Percentiles rank a stretch among this genome's conserved stretches.
phyloP scores from a whole-genome alignment of 2,888 invertebrate genomes.

The Tortricodes alternella region DNA sequence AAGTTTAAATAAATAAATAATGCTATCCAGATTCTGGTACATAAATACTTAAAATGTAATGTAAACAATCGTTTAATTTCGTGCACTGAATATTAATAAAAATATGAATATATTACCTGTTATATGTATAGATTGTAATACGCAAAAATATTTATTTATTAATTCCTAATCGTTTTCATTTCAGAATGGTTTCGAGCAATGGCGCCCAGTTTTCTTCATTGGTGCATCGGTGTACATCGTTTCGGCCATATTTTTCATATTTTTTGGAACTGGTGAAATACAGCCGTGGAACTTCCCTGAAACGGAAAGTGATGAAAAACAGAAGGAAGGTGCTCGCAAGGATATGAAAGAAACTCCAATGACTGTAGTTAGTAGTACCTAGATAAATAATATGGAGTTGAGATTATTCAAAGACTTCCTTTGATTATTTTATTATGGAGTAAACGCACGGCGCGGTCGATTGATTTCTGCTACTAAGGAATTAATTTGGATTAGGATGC shows the following conservation, averaged over 20 bases:
- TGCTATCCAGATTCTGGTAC: too few relatives aligned
- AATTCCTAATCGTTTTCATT: constrained; percentile 43
- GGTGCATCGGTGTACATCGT: constrained; percentile 87
- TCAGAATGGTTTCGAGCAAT: constrained; percentile 88
- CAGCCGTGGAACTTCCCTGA: constrained; percentile 86
- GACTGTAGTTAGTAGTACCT: constrained; percentile 46
- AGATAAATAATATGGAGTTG: neutral
- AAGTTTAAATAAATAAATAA: too few relatives aligned
- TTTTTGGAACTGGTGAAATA: constrained; percentile 87
- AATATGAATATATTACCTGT: too few relatives aligned
- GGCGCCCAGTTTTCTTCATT: constrained; percentile 88
- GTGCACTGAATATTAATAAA: too few relatives aligned
- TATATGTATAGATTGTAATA: too few relatives aligned
- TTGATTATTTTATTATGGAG: neutral
- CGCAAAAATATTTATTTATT: too few relatives aligned
- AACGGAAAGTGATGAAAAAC: constrained; percentile 42
- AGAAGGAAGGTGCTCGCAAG: constrained; percentile 52
- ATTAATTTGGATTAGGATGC: too few relatives aligned
- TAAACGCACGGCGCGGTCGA: neutral
- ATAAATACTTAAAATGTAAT: too few relatives aligned
- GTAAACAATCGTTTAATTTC: too few relatives aligned
- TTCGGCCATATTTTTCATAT: constrained; percentile 86
- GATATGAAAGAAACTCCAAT: constrained; percentile 65
- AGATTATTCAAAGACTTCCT: neutral
- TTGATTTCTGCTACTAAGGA: too few relatives aligned